phyloP scores from a whole-genome alignment of 2,113 vertebrate genomes.

The Saguinus midas region DNA sequence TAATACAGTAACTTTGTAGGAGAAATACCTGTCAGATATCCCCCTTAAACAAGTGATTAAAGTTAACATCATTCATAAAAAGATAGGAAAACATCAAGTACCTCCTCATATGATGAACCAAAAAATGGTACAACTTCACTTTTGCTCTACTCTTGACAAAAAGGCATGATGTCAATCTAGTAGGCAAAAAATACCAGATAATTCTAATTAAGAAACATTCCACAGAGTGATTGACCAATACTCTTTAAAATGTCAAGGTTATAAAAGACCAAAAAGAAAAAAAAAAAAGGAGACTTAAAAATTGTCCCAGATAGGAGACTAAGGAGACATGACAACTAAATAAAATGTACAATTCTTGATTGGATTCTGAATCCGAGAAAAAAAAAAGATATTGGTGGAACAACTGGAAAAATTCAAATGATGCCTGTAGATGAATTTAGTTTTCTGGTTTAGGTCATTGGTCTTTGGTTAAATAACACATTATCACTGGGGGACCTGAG shows the following conservation, averaged over 20 bases:
- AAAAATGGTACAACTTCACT: background rate
- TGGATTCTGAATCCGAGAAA: background rate
- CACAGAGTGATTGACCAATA: background rate
- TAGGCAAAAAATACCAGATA: background rate
- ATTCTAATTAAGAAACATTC: background rate
- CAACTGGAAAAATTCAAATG: background rate
- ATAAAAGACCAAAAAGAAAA: background rate
- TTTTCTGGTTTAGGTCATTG: background rate
- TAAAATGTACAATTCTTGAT: background rate
- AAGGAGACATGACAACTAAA: background rate
- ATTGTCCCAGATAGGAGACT: background rate
- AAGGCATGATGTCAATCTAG: background rate
- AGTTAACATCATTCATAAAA: background rate
- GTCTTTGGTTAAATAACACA: background rate
- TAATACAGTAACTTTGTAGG: background rate
- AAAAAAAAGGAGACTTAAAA: background rate
- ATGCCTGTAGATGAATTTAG: background rate
- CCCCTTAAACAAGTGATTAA: background rate
- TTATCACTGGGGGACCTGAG: background rate
- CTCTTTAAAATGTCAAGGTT: background rate
- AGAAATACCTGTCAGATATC: background rate
- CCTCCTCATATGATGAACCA: background rate
- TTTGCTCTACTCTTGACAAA: background rate
- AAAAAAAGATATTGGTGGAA: background rate
- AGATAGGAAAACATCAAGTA: background rate